Evolutionary conservation across 2,888 invertebrate species (phyloP), one percentile per base, ranked within the genome.

Genomic region (Catocala sponsa): DNA sequence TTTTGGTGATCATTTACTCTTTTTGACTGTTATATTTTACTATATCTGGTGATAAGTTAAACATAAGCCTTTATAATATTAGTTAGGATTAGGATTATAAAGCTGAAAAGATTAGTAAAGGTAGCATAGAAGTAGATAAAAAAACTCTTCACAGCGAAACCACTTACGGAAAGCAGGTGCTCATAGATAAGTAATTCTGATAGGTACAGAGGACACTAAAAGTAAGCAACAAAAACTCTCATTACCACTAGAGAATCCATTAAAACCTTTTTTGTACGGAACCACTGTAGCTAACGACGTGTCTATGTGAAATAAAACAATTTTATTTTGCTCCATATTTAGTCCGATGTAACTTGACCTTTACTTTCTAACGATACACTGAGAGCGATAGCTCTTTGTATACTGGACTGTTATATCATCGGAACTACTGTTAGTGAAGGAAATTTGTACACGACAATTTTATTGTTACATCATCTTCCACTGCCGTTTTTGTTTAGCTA

Each of bases 341-440:
- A 11, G 35, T 46, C 81, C 70, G 76, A 44, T 25, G 33, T 55
- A 54, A 33, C 25, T 47, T 62, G 77, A 71, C 12, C 70, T 58
- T 11, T 55, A 9, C 12, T 52, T 32, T n/a, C 1, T 4, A 67
- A 33, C 25, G 46, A 49, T 15, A 41, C 55, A 1, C 13, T 56
- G 6, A 5, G 13, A 41, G 0, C 13, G 10, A 68, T 6, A 63
- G 74, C 0, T 76, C 75, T 70, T 15, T n/a, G 5, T 53, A 72
- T 52, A 65, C 54, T 76, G 69, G 78, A 13, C 55, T 0, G 72
- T 84, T 83, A 83, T 79, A 78, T 81, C 83, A 84, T 72, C 74
- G 71, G 67, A 76, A 55, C 50, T 48, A 44, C 67, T 70, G 55
- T 57, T 13, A 76, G 66, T 62, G 69, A 55, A 38, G 25, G 42